These are phyloP conservation scores for Mythimna pallens DNA, from an alignment of 2,888 invertebrate species.

Conservation along the genomic window DNA sequence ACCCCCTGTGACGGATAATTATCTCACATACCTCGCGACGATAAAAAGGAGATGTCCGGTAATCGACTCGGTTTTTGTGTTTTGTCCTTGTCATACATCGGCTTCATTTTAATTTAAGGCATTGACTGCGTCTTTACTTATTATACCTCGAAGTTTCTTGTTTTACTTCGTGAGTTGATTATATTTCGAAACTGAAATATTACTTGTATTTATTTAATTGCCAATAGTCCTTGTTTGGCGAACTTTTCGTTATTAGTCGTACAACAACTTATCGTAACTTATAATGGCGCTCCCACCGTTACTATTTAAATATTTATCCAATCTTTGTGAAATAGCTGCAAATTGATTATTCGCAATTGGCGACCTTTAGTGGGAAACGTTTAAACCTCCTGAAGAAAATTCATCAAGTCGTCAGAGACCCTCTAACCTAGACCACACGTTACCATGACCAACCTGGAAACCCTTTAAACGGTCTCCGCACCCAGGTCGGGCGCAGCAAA, in stretches of 20 bases:
- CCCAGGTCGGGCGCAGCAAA: too few species aligned
- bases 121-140: constrained; percentile 6
- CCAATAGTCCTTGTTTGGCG: constrained; percentile 36
- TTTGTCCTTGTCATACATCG: constrained; percentile 15
- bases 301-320: constrained; percentile 31
- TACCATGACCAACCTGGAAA: too few species aligned
- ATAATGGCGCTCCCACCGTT: constrained; percentile 4
- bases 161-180: constrained; percentile 29
- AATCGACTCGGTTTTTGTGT: constrained; percentile 26
- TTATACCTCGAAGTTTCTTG: constrained; percentile 17
- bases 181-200: constrained; percentile 49
- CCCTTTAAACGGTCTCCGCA: too few species aligned
- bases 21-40: constrained; percentile 78
- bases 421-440: too few species aligned
- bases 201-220: constrained; percentile 55
- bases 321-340: constrained; percentile 4
- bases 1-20: constrained; percentile 81
- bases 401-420: too few species aligned
- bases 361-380: too few species aligned
- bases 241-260: constrained; percentile 45
- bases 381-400: too few species aligned
- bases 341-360: neutral
- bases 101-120: constrained; percentile 6
- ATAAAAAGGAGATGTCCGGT: constrained; percentile 62
- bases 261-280: constrained; percentile 24